Conservation (phyloP, 1,140 invertebrate genomes). For the Cydia strobilella region DNA sequence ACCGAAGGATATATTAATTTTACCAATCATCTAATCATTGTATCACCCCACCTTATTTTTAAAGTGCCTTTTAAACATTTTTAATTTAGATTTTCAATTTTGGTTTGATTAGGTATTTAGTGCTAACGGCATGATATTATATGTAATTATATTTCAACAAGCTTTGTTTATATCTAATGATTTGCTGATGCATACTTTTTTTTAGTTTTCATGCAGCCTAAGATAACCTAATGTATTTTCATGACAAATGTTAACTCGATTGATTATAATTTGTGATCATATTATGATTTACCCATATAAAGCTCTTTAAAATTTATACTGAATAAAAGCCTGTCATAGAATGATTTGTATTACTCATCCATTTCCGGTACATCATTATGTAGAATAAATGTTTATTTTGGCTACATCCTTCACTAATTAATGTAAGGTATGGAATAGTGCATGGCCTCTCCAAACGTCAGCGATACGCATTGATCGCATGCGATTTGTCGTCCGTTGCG, state of each 20-base stretch:
- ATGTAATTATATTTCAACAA: slow-evolving; percentile 46
- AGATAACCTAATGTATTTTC: slow-evolving; percentile 42
- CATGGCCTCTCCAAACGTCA: too few relatives aligned
- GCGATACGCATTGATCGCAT: too few relatives aligned
- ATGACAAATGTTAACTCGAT: slow-evolving; percentile 43
- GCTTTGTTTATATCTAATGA: slow-evolving; percentile 50
- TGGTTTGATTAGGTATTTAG: slow-evolving; percentile 47
- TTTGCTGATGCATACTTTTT: slow-evolving; percentile 59
- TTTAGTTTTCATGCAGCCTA: slow-evolving; percentile 56
- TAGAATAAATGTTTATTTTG: too few relatives aligned
- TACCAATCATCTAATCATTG: slow-evolving; percentile 47
- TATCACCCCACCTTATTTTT: slow-evolving; percentile 53
- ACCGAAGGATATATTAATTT: slow-evolving; percentile 56
- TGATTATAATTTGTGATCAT: slow-evolving; percentile 48
- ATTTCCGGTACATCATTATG: neutral
- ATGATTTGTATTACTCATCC: slow-evolving; percentile 52
- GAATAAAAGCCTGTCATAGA: slow-evolving; percentile 72
- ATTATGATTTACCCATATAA: slow-evolving; percentile 56
- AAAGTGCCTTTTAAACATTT: slow-evolving; percentile 51
- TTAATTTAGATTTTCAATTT: slow-evolving; percentile 42
- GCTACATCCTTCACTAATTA: neutral
- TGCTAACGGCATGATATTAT: slow-evolving; percentile 45
- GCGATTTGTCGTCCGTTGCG: too few relatives aligned
- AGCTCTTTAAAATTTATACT: slow-evolving; percentile 56
- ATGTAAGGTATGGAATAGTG: too few relatives aligned